Evolutionary conservation across 2,888 invertebrate species (phyloP), one percentile per base, ranked within the genome.

Genomic region (Margaritifera margaritifera): DNA sequence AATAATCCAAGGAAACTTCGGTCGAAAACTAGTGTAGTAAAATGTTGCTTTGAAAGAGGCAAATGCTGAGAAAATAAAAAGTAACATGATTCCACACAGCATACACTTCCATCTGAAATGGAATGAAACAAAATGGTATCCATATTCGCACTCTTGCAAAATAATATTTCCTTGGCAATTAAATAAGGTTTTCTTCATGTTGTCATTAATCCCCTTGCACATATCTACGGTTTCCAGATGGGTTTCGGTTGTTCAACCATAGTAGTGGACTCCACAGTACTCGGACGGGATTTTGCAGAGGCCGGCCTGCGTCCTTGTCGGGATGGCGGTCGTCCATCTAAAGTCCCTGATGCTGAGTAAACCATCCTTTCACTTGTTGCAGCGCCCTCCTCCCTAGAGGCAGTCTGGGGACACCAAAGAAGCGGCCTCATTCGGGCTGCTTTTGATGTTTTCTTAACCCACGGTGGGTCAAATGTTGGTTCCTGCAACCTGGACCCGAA

Each of bases 401-500:
- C 73, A 62, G 74, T 75, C 52, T 75, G 62, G 6, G 78, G 76
- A 19, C 78, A 79, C 66, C 74, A 78, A 42, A 75, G 51, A 63
- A 68, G 72, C 19, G 76, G 73, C 66, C 71, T 66, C 56, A 62
- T 61, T 24, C 59, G 55, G 1, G 64, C 56, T 6, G 69, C 62
- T 66, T 67, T 80, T 27, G 71, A 77, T 25, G 77, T 72, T 64
- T 80, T 83, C 27, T 81, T 79, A 56, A 81, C 83, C 87, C 87
- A 87, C 0, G 87, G 87, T n/a, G 87, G 85, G 18, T 80, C 77
- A 74, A 87, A 87, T 31, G 80, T 78, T 1, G 87, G 85, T 64
- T 86, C 83, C 24, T 75, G 64, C 57, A 84, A 66, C 20, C 65
- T 71, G 6, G 75, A 70, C 8, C 87, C 87, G 79, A 87, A 87